These are phyloP conservation scores for Alviniconcha strummeri DNA, from an alignment of 2,888 invertebrate species.

Conservation along the genomic window DNA sequence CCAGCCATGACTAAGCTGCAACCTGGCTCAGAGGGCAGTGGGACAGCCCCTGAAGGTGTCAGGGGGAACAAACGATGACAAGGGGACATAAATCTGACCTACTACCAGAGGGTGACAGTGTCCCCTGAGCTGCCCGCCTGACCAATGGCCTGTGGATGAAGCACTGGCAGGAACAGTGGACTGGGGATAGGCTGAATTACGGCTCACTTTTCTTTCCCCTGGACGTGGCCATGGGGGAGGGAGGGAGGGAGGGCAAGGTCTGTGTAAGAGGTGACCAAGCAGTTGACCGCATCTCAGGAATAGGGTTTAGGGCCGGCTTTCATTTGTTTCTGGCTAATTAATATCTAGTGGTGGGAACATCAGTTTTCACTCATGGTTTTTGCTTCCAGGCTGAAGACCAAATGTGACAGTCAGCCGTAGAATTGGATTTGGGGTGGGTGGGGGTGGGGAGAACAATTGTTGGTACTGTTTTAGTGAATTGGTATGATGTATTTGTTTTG, in stretches of 20 bases:
- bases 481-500: too few species aligned
- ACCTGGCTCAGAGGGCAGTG: not conserved
- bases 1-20: not conserved
- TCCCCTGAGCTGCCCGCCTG: not conserved
- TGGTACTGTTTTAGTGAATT: too few species aligned
- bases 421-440: too few species aligned
- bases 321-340: too few species aligned
- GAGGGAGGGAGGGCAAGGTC: not conserved
- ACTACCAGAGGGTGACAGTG: not conserved
- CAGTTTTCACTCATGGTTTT: too few species aligned
- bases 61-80: not conserved
- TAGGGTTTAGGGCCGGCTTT: too few species aligned
- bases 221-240: not conserved
- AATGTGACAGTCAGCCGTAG: too few species aligned
- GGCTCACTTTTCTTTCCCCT: not conserved
- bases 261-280: too few species aligned
- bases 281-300: too few species aligned
- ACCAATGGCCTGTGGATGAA: not conserved
- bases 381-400: too few species aligned
- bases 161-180: not conserved
- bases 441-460: too few species aligned
- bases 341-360: too few species aligned
- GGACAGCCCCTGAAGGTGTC: slow-evolving; percentile 2
- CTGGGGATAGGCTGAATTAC: not conserved
- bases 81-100: slow-evolving; percentile 24